These are phyloP conservation scores for Thymelicus acteon DNA, from an alignment of 2,888 invertebrate species.

Conservation along the genomic window DNA sequence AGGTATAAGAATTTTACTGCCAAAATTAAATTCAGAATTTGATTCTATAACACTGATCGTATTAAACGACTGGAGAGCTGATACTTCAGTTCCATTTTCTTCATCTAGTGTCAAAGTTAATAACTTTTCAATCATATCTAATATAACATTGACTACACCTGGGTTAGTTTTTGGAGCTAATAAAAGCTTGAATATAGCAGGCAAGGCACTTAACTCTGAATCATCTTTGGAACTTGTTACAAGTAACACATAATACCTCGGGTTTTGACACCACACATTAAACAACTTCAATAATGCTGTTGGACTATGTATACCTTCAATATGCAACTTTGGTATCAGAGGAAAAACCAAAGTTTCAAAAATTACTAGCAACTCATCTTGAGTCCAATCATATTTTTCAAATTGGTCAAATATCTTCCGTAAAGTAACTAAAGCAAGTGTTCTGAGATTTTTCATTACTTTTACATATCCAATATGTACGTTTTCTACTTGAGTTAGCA, in stretches of 20 bases:
- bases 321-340: conserved; percentile 88
- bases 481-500: conserved; percentile 82
- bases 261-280: conserved; percentile 91
- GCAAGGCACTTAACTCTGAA: conserved; percentile 83
- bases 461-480: conserved; percentile 87
- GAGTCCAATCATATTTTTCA: conserved; percentile 89
- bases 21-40: conserved; percentile 85
- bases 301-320: conserved; percentile 93
- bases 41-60: conserved; percentile 54
- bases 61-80: conserved; percentile 69
- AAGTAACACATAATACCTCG: conserved; percentile 90
- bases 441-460: conserved; percentile 87
- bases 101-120: conserved; percentile 87
- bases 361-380: conserved; percentile 88
- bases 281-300: conserved; percentile 93
- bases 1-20: conserved; percentile 89
- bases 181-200: conserved; percentile 89
- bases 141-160: conserved; percentile 87
- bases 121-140: conserved; percentile 91
- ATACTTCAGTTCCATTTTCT: conserved; percentile 72
- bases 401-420: conserved; percentile 92
- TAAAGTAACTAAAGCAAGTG: conserved; percentile 85
- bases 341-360: conserved; percentile 94
- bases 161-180: conserved; percentile 87
- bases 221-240: conserved; percentile 83